These are phyloP conservation scores for Chionoecetes opilio DNA, from an alignment of 1,140 invertebrate species.

Conservation along the genomic window DNA sequence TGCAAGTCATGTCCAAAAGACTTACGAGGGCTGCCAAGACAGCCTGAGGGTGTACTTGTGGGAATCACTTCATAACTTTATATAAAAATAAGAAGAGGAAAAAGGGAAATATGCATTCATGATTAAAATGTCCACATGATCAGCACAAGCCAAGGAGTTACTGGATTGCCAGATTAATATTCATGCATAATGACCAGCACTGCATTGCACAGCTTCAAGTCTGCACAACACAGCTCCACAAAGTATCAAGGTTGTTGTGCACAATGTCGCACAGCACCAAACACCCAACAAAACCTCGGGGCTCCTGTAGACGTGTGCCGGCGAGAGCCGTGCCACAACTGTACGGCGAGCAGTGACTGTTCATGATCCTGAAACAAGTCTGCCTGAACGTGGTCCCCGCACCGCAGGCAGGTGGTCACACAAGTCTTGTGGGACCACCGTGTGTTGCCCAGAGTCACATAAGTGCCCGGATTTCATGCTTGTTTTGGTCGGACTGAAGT, in stretches of 20 bases:
- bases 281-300: neutral
- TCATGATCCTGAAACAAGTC: neutral
- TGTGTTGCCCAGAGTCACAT: neutral
- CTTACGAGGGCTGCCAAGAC: neutral
- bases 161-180: neutral
- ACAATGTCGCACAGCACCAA: neutral
- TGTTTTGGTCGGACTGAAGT: neutral
- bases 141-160: neutral
- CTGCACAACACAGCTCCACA: neutral
- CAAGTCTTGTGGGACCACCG: neutral
- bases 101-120: neutral
- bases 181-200: neutral
- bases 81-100: neutral
- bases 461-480: neutral
- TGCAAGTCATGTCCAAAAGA: neutral
- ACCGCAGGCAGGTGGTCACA: neutral
- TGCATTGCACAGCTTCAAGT: neutral
- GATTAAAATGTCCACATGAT: neutral
- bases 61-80: neutral
- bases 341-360: neutral
- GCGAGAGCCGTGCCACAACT: neutral
- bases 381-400: neutral
- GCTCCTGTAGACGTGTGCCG: neutral
- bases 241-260: neutral
- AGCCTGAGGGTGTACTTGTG: neutral